A percentile compares a stretch with the other conserved stretches of the same genome.
phyloP scores from a whole-genome alignment of 2,888 invertebrate species.

The Cristatella mucedo region DNA sequence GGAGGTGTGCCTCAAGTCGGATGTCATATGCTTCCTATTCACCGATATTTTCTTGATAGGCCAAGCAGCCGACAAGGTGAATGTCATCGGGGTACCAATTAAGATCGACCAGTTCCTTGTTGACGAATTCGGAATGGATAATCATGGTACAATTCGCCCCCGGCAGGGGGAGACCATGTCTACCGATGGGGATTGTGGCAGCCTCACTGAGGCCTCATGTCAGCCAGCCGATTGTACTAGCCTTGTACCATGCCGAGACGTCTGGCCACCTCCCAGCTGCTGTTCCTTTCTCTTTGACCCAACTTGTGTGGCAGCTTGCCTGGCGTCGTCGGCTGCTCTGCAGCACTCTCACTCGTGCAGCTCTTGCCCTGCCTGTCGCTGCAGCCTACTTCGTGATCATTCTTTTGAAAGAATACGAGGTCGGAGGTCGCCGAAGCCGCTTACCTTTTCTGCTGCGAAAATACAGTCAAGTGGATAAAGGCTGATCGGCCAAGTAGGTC shows the following conservation, averaged over 20 bases:
- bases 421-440: constrained; percentile 60
- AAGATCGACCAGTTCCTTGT: constrained; percentile 58
- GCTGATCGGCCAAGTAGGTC: constrained; percentile 53
- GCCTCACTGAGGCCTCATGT: too few relatives aligned
- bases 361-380: too few relatives aligned
- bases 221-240: too few relatives aligned
- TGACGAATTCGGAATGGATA: constrained; percentile 43
- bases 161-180: too few relatives aligned
- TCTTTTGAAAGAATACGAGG: constrained; percentile 66
- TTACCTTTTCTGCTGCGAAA: constrained; percentile 53
- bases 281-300: too few relatives aligned
- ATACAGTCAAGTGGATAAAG: constrained; percentile 50
- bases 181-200: too few relatives aligned
- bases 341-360: too few relatives aligned
- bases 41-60: constrained; percentile 84
- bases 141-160: too few relatives aligned
- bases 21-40: constrained; percentile 71
- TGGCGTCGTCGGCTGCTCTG: too few relatives aligned
- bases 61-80: constrained; percentile 46
- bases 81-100: constrained; percentile 64
- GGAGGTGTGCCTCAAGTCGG: constrained; percentile 60
- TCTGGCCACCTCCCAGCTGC: too few relatives aligned
- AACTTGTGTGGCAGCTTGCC: too few relatives aligned
- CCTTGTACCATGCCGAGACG: too few relatives aligned
- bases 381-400: constrained; percentile 51